These are phyloP conservation scores for Drosophila orena DNA, from an alignment of 1,140 invertebrate species.

Conservation along the genomic window DNA sequence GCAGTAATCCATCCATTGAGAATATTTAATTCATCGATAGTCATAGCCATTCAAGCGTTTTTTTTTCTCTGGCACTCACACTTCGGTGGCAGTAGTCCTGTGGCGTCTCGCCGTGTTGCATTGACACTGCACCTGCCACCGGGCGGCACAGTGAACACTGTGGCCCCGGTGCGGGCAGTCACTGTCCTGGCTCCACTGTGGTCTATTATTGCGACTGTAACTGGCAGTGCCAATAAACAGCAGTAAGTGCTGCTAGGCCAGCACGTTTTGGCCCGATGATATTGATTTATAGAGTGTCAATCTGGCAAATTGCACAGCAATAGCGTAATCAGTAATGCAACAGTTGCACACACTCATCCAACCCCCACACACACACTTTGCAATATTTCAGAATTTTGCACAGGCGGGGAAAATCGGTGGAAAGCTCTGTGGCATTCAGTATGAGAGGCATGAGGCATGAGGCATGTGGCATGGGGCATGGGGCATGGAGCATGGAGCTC, in stretches of 20 bases:
- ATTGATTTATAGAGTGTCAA: constrained; percentile 73
- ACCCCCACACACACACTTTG: not conserved
- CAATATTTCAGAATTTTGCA: constrained; percentile 2
- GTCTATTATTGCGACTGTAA: constrained; percentile 11
- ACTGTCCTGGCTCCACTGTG: not conserved
- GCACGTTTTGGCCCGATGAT: constrained; percentile 21
- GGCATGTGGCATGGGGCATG: not conserved
- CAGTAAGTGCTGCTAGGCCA: constrained; percentile 34
- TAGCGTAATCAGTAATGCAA: constrained; percentile 51
- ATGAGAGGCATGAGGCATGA: not conserved
- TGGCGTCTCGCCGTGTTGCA: not conserved
- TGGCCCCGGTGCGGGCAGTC: not conserved
- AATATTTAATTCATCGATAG: constrained; percentile 20
- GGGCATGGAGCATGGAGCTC: constrained; percentile 4
- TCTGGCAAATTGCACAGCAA: constrained; percentile 68
- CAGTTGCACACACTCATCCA: constrained; percentile 35
- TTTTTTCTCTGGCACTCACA: not conserved
- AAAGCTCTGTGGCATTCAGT: constrained; percentile 8
- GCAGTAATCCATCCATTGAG: constrained; percentile 32
- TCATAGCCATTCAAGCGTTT: constrained; percentile 8
- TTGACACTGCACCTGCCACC: constrained; percentile 11
- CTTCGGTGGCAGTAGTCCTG: not conserved
- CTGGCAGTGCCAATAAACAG: constrained; percentile 25
- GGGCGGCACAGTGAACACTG: constrained; percentile 15
- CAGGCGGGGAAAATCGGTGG: not conserved